Evolutionary conservation across 2,113 vertebrate genomes (phyloP), one percentile per base, ranked within the genome.

Genomic region (Peromyscus californicus): DNA sequence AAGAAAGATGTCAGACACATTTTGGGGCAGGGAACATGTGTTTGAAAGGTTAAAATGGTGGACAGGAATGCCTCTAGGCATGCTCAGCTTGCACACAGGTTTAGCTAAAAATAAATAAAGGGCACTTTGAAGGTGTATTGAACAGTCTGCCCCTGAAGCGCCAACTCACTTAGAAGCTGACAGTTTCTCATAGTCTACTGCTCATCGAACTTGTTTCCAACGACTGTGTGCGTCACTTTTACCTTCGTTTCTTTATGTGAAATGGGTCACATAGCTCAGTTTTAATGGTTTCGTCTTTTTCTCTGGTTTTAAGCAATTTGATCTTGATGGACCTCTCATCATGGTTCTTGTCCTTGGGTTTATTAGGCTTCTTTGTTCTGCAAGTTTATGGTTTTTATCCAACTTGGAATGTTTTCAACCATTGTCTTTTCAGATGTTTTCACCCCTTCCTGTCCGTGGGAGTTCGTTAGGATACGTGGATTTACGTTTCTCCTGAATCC

Each of bases 151-250:
- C 65, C 65, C 45, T 33, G 21, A n/a, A 33, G 19, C 2, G 11
- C 31, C 85, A 26, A 3, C 45, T 51, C 31, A 48, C 42, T 3
- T 3, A 69, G 21, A 51, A 31, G 65, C 10, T 15, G 31, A 17
- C 26, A 0, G 42, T 36, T 36, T 36, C 31, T 17, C 17, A 1
- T 26, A 45, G 83, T 31, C 57, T 11, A 31, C 39, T 11, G 5
- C 15, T 61, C 12, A 7, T 59, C 12, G 9, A 13, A 59, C 61
- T 19, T 67, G 85, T 39, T n/a, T 57, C 86, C 13, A 0, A 6
- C 1, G 86, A 3, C 42, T 15, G 13, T 1, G 1, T 2, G 26
- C 3, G 22, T 36, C 3, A 0, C 12, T 16, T 2, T 39, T 26
- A 26, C 26, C 21, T n/a, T n/a, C 33, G 0, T 57, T 57, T 54